Evolutionary conservation across 2,113 vertebrate species (phyloP), one percentile per base, ranked within the genome.

Genomic region (Rhinoderma darwinii): DNA sequence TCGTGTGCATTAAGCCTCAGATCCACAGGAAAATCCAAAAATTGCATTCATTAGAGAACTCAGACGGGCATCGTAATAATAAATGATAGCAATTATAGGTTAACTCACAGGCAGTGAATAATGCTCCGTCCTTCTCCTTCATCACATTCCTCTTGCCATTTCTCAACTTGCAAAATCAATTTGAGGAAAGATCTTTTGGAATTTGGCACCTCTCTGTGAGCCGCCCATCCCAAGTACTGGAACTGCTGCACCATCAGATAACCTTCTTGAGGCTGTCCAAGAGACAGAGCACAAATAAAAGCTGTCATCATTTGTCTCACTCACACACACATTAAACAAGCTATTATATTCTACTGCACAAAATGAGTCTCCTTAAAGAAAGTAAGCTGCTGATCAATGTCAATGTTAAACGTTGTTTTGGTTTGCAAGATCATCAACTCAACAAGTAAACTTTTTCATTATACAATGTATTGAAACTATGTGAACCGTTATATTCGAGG

Each of bases 161-260:
- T 98, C 92, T 99, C 98, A 70, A 99, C 98, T 90, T 99, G 98
- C 11, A 99, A 95, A 91, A 99, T 97, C 90, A 99, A 94, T 89
- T 99, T 99, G 91, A 99, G 91, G 95, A 99, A 99, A 17, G 97
- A 99, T 75, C 98, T 95, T 84, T 99, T 99, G 93, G 98, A 99
- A 86, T 96, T 95, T 32, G 98, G 98, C 22, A 99, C 95, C 87
- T 99, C 98, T 90, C 98, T 95, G 82, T 99, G 97, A 84, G 96
- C 96, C 56, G 96, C 96, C 98, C 98, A 99, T 30, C 98, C 98
- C 82, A 99, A 93, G 88, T 99, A 99, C 90, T 99, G 98, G 92
- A 99, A 99, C 90, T 99, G 98, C 77, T 98, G 96, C 2, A 99
- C 98, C 98, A 99, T 99, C 91, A 99, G 92, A 91, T 99, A 99